Percentiles rank a stretch among this genome's conserved stretches.
phyloP scores from a whole-genome alignment of 1,140 invertebrate genomes.

The Euwallacea similis region DNA sequence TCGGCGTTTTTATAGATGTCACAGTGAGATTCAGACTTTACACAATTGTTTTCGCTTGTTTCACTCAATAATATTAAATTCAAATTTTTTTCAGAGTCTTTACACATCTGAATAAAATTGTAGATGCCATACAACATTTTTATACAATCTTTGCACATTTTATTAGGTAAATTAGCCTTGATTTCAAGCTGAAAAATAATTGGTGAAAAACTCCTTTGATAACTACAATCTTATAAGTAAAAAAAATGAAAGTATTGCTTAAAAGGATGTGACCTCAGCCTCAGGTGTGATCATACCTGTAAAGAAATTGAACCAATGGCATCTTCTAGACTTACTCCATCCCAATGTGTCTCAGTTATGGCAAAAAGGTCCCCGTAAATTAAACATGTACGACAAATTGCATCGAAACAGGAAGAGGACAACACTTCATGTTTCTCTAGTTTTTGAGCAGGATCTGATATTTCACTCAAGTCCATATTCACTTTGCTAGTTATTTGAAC shows the following conservation, averaged over 20 bases:
- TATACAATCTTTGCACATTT: slow-evolving; percentile 34
- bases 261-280: too few species aligned
- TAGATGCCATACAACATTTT: slow-evolving; percentile 24
- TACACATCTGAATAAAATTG: slow-evolving; percentile 30
- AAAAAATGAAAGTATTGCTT: background rate
- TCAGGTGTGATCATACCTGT: background rate
- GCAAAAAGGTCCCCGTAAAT: slow-evolving; percentile 17
- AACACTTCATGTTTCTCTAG: background rate
- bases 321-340: slow-evolving; percentile 22
- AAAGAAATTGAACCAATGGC: background rate
- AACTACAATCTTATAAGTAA: background rate
- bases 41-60: too few species aligned
- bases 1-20: background rate
- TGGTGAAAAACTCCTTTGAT: background rate
- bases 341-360: slow-evolving; percentile 8
- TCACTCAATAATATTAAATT: slow-evolving; percentile 10
- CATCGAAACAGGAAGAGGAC: slow-evolving; percentile 11
- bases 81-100: slow-evolving; percentile 22
- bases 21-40: too few species aligned
- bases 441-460: too few species aligned
- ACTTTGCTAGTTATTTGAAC: too few species aligned
- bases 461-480: too few species aligned
- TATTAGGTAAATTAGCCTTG: slow-evolving; percentile 19
- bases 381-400: slow-evolving; percentile 32
- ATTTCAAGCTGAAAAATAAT: slow-evolving; percentile 17